Evolutionary conservation across 2,113 vertebrate genomes (phyloP).

Genomic region (Elephantulus edwardii): DNA sequence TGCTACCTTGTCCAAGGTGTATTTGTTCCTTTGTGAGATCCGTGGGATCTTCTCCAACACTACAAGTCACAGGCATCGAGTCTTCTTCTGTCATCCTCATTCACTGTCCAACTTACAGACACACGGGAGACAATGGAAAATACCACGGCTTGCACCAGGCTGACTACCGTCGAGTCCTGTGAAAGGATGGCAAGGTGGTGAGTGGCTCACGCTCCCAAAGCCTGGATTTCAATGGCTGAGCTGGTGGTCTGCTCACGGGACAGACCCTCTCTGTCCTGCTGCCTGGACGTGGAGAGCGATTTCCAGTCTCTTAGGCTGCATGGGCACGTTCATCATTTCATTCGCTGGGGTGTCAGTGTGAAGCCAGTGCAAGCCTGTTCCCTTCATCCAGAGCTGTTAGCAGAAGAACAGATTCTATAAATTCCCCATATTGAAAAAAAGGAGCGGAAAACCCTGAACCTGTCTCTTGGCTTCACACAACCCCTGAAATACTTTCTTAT

Average conservation of each 20-base stretch:
- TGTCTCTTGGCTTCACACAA: not conserved
- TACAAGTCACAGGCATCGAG: too few species aligned
- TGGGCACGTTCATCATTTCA: too few species aligned
- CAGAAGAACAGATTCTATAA: not conserved
- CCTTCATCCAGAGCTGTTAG: not conserved
- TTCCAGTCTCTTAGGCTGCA: accelerated
- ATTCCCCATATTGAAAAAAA: not conserved
- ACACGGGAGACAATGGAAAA: too few species aligned
- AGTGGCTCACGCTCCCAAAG: accelerated
- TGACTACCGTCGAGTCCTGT: too few species aligned
- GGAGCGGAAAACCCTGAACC: not conserved
- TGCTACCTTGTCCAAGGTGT: too few species aligned
- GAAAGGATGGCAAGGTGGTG: too few species aligned
- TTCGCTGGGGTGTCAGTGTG: accelerated
- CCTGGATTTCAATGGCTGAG: not conserved
- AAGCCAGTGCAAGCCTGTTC: not conserved
- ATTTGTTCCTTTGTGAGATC: too few species aligned
- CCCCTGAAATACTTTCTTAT: not conserved
- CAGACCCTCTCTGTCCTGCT: too few species aligned
- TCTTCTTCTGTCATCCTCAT: too few species aligned
- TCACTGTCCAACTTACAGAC: too few species aligned
- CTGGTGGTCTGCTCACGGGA: not conserved
- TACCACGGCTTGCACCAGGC: too few species aligned
- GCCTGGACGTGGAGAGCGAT: accelerated
- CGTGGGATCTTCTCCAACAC: too few species aligned